Base-by-base conservation (phyloP, 2,113 vertebrate genomes). In the Neotoma lepida region DNA sequence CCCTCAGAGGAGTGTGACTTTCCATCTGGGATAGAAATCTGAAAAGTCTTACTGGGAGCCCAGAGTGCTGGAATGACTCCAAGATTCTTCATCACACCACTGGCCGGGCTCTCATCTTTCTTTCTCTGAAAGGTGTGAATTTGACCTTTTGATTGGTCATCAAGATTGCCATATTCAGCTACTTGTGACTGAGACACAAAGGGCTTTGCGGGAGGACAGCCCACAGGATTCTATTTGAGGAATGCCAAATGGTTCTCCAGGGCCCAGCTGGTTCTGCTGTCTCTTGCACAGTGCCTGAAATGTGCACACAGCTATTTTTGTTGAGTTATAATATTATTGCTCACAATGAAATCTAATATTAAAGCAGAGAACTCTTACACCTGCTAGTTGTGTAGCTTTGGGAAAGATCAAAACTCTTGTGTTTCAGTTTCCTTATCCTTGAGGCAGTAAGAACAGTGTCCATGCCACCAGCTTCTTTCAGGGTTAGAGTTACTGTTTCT, bases 191-290 rank as follows among this genome's bases (percentile, higher is more conserved):
- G n/a, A 91, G 90, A 94, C 90, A 94, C 91, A 95, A 93, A 97
- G 92, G 94, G 66, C 93, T 88, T 93, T 26, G 84, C 86, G 4
- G 84, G 56, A 95, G 84, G 88, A 39, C 96, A 91, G 88, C 96
- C 96, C 88, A 97, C 96, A 95, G 97, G 90, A 33, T 96, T 96
- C 96, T 97, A 97, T 97, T 97, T 97, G 93, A 93, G 93, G 95
- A 95, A 82, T 86, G 80, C 96, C 97, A 97, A 95, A 94, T 96
- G 97, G 96, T 46, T 81, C 85, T 93, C 84, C 41, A 41, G 91
- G 94, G 66, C 90, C 93, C 96, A 97, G 97, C 87, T 97, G 96
- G 93, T 89, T 54, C 74, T 61, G 70, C 82, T 80, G 33, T 94
- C 87, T 93, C 49, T 74, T 24, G 41, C 96, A 85, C 35, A 61